These are phyloP conservation scores for Drosophila nannoptera DNA, from an alignment of 1,140 invertebrate species.

Conservation along the genomic window DNA sequence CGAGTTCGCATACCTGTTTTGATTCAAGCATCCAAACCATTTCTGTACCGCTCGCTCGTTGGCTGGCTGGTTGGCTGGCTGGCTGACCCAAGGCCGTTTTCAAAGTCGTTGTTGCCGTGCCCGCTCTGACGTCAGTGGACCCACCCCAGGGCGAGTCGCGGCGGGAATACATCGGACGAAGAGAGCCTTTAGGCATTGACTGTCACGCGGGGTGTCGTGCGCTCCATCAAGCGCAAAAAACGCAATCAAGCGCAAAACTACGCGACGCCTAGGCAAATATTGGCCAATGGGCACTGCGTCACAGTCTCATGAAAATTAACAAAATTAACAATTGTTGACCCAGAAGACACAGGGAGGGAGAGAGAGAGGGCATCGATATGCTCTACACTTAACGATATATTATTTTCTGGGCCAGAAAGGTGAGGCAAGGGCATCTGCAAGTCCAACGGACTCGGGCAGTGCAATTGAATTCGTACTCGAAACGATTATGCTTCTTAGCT, in stretches of 20 bases:
- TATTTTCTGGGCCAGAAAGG: too few species aligned
- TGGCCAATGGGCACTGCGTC: constrained; percentile 27
- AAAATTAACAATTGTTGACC: constrained; percentile 29
- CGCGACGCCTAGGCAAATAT: constrained; percentile 43
- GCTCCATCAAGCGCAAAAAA: constrained; percentile 32
- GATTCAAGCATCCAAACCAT: constrained; percentile 25
- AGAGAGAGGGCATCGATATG: not conserved
- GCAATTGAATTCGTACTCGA: not conserved
- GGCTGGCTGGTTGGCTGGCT: too few species aligned
- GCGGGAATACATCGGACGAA: not conserved
- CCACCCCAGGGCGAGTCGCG: not conserved
- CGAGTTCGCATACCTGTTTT: constrained; percentile 11
- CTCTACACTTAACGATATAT: too few species aligned
- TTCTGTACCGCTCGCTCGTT: constrained; percentile 7
- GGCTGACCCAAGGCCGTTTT: constrained; percentile 51
- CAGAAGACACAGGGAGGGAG: not conserved
- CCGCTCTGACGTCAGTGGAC: constrained; percentile 52
- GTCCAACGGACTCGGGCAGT: not conserved
- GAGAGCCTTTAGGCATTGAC: not conserved
- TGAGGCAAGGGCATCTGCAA: constrained; percentile 2
- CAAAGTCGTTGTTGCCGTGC: constrained; percentile 31
- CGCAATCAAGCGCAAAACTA: constrained; percentile 46
- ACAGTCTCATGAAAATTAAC: constrained; percentile 39
- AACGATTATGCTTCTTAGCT: constrained; percentile 23
- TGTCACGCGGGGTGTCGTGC: constrained; percentile 4